These are phyloP conservation scores for Drosophila austrosaltans DNA, from an alignment of 2,888 invertebrate species.

Conservation along the genomic window DNA sequence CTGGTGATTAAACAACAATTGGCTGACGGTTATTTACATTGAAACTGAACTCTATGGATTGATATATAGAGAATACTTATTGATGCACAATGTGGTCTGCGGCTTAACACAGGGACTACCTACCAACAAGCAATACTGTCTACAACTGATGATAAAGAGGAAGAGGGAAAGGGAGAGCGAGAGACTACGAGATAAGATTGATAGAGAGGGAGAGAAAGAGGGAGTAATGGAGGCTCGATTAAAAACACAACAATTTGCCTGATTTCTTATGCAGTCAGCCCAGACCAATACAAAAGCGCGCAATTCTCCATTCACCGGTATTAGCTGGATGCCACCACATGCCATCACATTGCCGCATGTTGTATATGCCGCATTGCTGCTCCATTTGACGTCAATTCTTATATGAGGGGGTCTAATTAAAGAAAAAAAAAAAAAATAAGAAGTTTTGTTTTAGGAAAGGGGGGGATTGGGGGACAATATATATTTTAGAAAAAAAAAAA, in stretches of 20 bases:
- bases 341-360: background rate
- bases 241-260: conserved; percentile 78
- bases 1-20: conserved; percentile 79
- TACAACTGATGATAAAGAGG: background rate
- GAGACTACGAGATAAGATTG: conserved; percentile 1
- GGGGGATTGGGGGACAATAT: no score
- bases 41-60: conserved; percentile 37
- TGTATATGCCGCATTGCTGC: conserved; percentile 24
- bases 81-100: conserved; percentile 40
- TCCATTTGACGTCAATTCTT: conserved; percentile 53
- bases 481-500: no score
- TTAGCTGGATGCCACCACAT: conserved; percentile 2
- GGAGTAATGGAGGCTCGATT: conserved; percentile 54
- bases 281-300: background rate
- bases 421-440: no score
- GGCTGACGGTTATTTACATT: conserved; percentile 78
- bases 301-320: conserved; percentile 12
- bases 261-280: conserved; percentile 69
- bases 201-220: conserved; percentile 12
- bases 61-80: conserved; percentile 12
- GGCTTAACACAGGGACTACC: conserved; percentile 31
- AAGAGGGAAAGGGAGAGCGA: background rate
- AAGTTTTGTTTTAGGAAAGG: no score
- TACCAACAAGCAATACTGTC: background rate
- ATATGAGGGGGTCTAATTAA: no score